Evolutionary conservation across 2,888 invertebrate species (phyloP).

Genomic region (Andrena bucephala): DNA sequence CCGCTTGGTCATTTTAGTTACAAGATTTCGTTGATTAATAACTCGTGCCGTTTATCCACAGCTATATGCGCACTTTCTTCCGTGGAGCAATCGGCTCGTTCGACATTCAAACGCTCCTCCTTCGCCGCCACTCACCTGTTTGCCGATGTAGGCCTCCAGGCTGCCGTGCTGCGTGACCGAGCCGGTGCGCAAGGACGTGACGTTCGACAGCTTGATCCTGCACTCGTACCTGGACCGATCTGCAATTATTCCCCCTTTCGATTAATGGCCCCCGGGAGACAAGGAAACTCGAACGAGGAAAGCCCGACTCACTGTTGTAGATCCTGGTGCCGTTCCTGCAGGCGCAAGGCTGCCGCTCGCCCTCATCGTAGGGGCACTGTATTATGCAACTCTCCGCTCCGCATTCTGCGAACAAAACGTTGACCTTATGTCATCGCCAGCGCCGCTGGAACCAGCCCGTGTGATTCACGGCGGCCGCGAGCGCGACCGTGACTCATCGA

Average conservation of each 20-base stretch:
- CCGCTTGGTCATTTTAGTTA: too few species aligned
- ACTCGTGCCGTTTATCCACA: too few species aligned
- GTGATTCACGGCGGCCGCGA: constrained; percentile 32
- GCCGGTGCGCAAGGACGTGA: constrained; percentile 78
- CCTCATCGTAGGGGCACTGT: constrained; percentile 85
- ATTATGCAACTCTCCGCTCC: constrained; percentile 84
- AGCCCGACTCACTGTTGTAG: constrained; percentile 82
- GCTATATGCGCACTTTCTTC: too few species aligned
- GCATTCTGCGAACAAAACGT: constrained; percentile 82
- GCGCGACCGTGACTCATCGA: constrained; percentile 34
- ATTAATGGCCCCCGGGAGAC: neutral
- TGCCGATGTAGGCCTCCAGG: constrained; percentile 80
- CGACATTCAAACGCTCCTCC: neutral
- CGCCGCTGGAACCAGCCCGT: neutral
- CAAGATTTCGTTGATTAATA: too few species aligned
- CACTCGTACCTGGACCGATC: constrained; percentile 88
- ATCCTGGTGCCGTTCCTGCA: constrained; percentile 83
- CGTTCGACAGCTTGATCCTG: constrained; percentile 84
- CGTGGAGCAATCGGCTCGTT: neutral
- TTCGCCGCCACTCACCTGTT: constrained; percentile 81
- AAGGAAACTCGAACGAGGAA: neutral
- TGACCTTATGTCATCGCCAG: constrained; percentile 26
- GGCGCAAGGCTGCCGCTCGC: constrained; percentile 84
- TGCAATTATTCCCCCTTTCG: constrained; percentile 80
- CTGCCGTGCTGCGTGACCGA: constrained; percentile 75